Conservation (phyloP, 30 jellyfish, hydroid and myxozoan genomes). For the Aurelia aurita complex sp. Pacific region DNA sequence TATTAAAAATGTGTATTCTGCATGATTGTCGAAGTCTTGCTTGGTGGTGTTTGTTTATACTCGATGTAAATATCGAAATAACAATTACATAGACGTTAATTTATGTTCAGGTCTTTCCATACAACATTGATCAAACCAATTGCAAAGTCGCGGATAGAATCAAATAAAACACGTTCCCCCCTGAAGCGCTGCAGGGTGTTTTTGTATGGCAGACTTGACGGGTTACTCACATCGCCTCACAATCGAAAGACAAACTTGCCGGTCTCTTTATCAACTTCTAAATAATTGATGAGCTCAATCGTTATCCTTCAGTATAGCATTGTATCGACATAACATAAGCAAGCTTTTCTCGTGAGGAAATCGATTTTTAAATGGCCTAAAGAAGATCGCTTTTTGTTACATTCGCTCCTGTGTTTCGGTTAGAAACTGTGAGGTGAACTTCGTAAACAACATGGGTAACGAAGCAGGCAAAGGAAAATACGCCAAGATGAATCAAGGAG, state of each 20-base stretch:
- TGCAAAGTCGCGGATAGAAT: too few species aligned
- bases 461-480: constrained; percentile 75
- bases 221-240: neutral
- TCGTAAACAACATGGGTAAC: constrained; percentile 57
- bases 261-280: neutral
- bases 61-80: too few species aligned
- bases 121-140: too few species aligned
- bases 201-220: neutral
- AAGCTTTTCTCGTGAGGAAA: neutral
- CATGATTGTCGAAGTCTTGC: too few species aligned
- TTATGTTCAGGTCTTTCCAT: too few species aligned
- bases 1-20: too few species aligned
- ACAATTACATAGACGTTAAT: too few species aligned
- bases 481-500: constrained; percentile 69
- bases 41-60: too few species aligned
- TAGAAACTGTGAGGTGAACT: too few species aligned
- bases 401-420: neutral
- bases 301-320: neutral
- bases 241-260: constrained; percentile 2
- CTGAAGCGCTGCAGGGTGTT: too few species aligned
- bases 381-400: neutral
- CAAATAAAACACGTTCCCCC: too few species aligned
- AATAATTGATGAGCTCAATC: neutral
- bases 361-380: neutral
- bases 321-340: constrained; percentile 7